Evolutionary conservation across 2,888 invertebrate genomes (phyloP), one percentile per base, ranked within the genome.

Genomic region (Oconnorella tubifera): DNA sequence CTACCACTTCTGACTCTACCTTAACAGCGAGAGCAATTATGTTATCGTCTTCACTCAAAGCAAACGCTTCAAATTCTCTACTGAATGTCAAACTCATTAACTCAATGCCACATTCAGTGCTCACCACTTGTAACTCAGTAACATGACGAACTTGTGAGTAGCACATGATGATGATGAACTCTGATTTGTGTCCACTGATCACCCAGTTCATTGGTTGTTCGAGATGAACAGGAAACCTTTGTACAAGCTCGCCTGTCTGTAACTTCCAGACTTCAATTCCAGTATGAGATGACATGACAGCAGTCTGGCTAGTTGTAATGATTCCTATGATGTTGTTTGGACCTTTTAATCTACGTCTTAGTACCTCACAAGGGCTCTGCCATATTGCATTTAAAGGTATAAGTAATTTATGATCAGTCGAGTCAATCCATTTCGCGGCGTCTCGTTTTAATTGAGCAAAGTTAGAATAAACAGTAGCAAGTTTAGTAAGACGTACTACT

Each of bases 61-160:
- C 50, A 19, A 70, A 23, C 19, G 65, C 64, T 19, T 70, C 70
- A 50, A 70, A 68, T 31, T 61, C 56, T 28, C 68, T 56, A 1
- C 55, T 55, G 48, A 70, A 64, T 1, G 23, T n/a, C 14, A 65
- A 56, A 33, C 59, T 19, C 6, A 70, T 23, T 10, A 70, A 40
- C 14, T 29, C 56, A 1, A 70, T 53, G 4, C 71, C 71, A 1
- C 70, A 69, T 33, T 66, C 64, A 10, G 62, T 58, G 40, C 69
- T 71, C 63, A 62, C 63, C 6, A 71, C 69, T 33, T 66, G 25
- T 2, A 71, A 28, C 49, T 65, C 66, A 65, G 64, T 71, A 27
- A 60, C 19, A 40, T 67, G 65, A 40, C 68, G 66, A 19, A 71
- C 33, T 51, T 71, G 67, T 4, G 70, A 71, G 60, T 68, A 71